Percentiles rank a stretch among this genome's conserved stretches.
These are phyloP conservation scores for Galagoides demidoff DNA, from an alignment of 2,797 vertebrate species.

Conservation along the genomic window DNA sequence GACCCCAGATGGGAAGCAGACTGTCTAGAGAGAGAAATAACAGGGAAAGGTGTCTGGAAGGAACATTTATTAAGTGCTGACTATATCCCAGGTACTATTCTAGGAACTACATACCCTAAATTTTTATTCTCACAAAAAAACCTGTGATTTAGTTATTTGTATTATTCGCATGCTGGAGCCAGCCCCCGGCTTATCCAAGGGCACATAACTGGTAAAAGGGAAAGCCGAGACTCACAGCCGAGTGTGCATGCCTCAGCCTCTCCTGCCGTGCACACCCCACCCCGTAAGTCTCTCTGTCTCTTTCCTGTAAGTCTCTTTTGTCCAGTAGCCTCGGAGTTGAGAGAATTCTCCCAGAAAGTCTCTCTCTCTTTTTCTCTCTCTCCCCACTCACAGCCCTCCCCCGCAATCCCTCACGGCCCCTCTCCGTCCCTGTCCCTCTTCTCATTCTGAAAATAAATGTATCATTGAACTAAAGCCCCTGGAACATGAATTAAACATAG, in stretches of 20 bases:
- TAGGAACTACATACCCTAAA: not conserved
- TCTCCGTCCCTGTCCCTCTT: not conserved
- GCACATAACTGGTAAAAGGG: not conserved
- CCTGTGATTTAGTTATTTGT: not conserved
- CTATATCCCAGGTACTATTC: not conserved
- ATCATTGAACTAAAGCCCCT: conserved; percentile 53
- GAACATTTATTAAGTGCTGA: not conserved
- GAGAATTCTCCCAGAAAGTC: not conserved
- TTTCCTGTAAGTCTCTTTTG: not conserved
- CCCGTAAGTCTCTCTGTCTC: not conserved
- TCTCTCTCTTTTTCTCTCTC: not conserved
- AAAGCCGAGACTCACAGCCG: not conserved
- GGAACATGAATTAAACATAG: conserved; percentile 59
- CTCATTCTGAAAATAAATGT: conserved; percentile 56
- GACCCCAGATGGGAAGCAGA: not conserved
- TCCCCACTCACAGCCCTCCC: not conserved
- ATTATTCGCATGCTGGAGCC: not conserved
- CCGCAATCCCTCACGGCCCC: not conserved
- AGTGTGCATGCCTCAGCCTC: not conserved
- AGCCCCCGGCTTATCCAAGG: not conserved
- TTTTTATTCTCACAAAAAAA: not conserved
- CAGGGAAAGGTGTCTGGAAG: not conserved
- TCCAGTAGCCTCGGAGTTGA: not conserved
- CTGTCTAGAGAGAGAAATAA: not conserved
- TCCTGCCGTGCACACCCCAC: rapidly evolving